Percentiles rank a stretch among this genome's conserved stretches.
Conservation (phyloP, 2,888 invertebrate species). For the Ametastegia equiseti region DNA sequence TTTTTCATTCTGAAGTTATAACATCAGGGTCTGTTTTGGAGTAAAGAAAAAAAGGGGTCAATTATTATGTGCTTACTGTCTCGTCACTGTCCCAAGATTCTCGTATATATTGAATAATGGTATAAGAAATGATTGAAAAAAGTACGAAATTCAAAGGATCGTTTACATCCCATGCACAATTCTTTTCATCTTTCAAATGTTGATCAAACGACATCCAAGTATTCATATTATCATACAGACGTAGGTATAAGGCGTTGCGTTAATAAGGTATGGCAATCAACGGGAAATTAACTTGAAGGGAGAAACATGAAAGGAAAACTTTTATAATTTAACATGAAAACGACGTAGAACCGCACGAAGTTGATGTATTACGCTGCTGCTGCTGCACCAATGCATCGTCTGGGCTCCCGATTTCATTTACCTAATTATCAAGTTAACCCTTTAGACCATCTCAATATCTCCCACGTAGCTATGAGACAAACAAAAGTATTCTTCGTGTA, state of each 20-base stretch:
- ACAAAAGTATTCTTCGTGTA: not conserved
- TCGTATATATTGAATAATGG: not conserved
- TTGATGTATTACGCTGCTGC: not conserved
- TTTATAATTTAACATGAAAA: not conserved
- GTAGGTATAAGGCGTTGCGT: not conserved
- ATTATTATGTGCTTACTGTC: too few relatives aligned
- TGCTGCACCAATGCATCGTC: not conserved
- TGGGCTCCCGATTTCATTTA: not conserved
- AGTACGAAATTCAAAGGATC: not conserved
- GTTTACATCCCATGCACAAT: not conserved
- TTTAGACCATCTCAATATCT: not conserved
- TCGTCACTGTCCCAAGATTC: too few relatives aligned
- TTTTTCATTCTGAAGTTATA: too few relatives aligned
- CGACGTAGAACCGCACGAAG: not conserved
- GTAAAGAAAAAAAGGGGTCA: too few relatives aligned
- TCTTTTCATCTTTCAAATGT: not conserved
- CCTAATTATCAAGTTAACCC: not conserved
- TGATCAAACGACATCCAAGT: not conserved
- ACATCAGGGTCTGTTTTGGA: too few relatives aligned
- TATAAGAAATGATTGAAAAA: not conserved
- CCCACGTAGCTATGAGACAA: not conserved
- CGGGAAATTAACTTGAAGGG: not conserved
- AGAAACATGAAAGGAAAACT: conserved; percentile 8
- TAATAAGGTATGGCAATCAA: not conserved
- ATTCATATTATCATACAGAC: not conserved